A percentile compares a stretch with the other conserved stretches of the same genome.
These are phyloP conservation scores for Spheniscus mendiculus DNA, from an alignment of 2,113 vertebrate genomes.

Conservation along the genomic window DNA sequence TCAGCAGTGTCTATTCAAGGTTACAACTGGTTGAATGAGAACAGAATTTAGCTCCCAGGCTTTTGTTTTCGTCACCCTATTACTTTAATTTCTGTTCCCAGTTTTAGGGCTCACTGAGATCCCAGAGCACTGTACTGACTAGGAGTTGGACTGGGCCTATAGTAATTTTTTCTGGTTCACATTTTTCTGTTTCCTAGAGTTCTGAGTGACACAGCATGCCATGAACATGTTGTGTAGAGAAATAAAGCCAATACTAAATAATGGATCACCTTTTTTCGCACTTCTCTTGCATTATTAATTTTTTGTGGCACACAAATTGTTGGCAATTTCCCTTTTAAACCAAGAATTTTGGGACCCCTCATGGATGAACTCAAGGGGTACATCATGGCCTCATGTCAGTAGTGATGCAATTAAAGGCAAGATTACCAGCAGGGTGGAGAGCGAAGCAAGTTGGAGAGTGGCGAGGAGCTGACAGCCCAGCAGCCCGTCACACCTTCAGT, in stretches of 20 bases:
- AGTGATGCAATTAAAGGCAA: background rate
- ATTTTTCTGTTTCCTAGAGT: background rate
- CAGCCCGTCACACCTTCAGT: background rate
- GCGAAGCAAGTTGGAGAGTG: background rate
- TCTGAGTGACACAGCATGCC: background rate
- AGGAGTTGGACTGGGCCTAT: background rate
- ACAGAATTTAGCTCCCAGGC: background rate
- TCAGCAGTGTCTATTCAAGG: background rate
- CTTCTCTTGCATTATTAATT: background rate
- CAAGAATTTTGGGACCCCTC: background rate
- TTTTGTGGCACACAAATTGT: background rate
- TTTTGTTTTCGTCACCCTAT: background rate
- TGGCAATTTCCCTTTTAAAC: background rate
- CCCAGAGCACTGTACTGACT: background rate
- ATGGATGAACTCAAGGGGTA: background rate
- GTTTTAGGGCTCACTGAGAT: background rate
- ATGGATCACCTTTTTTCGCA: background rate
- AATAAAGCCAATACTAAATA: constrained; percentile 33
- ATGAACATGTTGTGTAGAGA: background rate
- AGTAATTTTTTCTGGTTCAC: background rate
- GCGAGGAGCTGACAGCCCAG: background rate
- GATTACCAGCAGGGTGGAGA: background rate
- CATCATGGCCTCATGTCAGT: background rate
- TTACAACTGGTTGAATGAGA: background rate
- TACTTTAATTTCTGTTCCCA: background rate